phyloP scores from a whole-genome alignment of 2,113 vertebrate genomes.

The Notothenia rossii region DNA sequence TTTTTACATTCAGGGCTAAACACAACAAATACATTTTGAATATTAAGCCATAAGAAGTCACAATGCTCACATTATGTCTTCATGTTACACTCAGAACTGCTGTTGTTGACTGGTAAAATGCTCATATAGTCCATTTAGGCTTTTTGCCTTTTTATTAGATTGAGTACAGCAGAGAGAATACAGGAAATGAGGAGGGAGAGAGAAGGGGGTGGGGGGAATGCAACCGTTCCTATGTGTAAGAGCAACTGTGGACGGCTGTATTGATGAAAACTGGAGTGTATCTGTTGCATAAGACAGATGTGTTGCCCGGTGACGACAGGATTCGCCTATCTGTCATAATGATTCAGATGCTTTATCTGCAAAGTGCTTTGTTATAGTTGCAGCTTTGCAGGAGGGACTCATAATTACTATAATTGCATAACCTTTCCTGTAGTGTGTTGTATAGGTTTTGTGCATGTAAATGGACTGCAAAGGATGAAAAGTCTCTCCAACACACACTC shows the following conservation, averaged over 20 bases:
- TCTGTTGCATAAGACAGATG: constrained; percentile 16
- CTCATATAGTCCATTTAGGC: not conserved
- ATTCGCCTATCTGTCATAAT: not conserved
- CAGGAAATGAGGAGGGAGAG: constrained; percentile 34
- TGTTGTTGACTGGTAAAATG: constrained; percentile 5
- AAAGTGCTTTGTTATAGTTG: constrained; percentile 3
- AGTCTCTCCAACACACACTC: no score
- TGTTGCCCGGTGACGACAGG: not conserved
- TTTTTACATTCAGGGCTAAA: not conserved
- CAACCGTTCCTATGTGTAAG: not conserved
- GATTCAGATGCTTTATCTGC: not conserved
- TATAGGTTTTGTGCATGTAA: no score
- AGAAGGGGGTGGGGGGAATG: not conserved
- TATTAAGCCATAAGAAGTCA: not conserved
- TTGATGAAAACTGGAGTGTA: constrained; percentile 6
- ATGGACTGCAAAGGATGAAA: no score
- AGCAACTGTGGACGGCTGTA: constrained; percentile 5
- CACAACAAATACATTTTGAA: not conserved
- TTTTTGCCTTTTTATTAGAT: constrained; percentile 34
- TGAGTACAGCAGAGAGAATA: constrained; percentile 21
- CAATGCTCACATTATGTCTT: not conserved
- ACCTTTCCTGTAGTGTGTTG: not conserved
- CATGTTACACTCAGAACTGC: not conserved
- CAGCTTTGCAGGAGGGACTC: not conserved
- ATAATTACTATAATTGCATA: not conserved